Base-by-base conservation (phyloP, 2,888 invertebrate species). In the Phyllotreta striolata region DNA sequence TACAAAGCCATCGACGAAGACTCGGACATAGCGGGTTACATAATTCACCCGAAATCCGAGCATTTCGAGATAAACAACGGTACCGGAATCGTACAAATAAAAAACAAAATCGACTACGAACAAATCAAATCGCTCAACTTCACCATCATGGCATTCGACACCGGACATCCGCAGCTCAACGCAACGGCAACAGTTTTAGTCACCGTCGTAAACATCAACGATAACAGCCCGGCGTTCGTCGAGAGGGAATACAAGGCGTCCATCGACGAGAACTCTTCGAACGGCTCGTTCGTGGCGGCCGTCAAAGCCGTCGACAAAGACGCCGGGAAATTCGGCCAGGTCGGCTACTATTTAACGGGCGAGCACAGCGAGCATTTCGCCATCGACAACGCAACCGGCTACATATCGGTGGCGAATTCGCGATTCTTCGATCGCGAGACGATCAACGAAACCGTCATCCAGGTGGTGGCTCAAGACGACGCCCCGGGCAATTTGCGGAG, bases 61-160 rank as follows among this genome's bases (percentile, higher is more conserved):
- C 93, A 91, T 79, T 94, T 95, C 79, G 85, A 86, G 62, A 90
- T 95, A 43, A 91, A 95, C 78, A 90, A 91, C 76, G 86, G 88
- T 5, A 92, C 93, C 56, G 95, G 93, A 5, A 87, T 90, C 34
- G 90, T 96, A 1, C 90, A 89, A 73, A 89, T 91, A 0, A 89
- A 86, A 38, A 86, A 89, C 70, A 85, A 90, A 9, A 88, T 97
- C 55, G 96, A 97, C 82, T 96, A 90, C 79, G 97, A 97, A 78
- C 84, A 86, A 72, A 84, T 90, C 0, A 90, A 91, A 71, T 84
- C 85, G 46, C 83, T 94, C 2, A 89, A 91, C 77, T 93, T 96
- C 77, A 90, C 89, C 0, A 89, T 94, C 0, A 84, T 89, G 1
- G 96, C 93, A 0, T 91, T 87, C 72, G 97, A 97, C 80, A 91